These are phyloP conservation scores for Rhopalosiphum padi DNA, from an alignment of 1,140 invertebrate genomes.

Conservation along the genomic window DNA sequence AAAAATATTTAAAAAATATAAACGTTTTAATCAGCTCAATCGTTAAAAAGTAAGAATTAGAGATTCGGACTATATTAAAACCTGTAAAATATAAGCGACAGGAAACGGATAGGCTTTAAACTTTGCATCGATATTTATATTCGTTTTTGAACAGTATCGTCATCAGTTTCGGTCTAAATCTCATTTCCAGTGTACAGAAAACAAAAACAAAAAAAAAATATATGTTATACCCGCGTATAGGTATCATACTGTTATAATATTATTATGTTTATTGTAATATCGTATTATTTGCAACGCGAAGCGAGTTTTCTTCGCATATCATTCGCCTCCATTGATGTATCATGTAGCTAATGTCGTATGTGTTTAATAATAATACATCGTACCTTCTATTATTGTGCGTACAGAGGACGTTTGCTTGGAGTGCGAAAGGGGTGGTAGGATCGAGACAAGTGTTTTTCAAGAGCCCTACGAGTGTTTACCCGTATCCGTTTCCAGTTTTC, in stretches of 20 bases:
- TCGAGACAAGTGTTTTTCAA: background rate
- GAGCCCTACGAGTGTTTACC: background rate
- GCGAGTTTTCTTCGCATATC: background rate
- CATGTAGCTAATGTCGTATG: background rate
- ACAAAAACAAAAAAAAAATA: too few relatives aligned
- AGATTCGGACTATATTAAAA: background rate
- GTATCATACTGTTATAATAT: background rate
- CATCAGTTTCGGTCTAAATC: too few relatives aligned
- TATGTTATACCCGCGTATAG: too few relatives aligned
- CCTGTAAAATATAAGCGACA: background rate
- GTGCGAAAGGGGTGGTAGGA: background rate
- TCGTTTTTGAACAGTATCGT: background rate
- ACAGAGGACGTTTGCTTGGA: background rate
- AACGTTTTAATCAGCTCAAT: background rate
- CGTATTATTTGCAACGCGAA: too few relatives aligned
- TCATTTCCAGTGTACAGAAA: too few relatives aligned
- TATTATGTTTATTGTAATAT: background rate
- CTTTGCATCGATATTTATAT: background rate
- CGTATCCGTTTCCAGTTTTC: slow-evolving; percentile 13
- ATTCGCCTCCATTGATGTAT: background rate
- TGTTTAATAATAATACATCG: background rate
- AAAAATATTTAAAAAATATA: background rate
- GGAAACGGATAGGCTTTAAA: background rate
- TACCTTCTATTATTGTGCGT: background rate
- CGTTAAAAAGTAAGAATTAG: too few relatives aligned